Evolutionary conservation across 2,113 vertebrate genomes (phyloP), one percentile per base, ranked within the genome.

Genomic region (Ophthalmolycus amberensis): DNA sequence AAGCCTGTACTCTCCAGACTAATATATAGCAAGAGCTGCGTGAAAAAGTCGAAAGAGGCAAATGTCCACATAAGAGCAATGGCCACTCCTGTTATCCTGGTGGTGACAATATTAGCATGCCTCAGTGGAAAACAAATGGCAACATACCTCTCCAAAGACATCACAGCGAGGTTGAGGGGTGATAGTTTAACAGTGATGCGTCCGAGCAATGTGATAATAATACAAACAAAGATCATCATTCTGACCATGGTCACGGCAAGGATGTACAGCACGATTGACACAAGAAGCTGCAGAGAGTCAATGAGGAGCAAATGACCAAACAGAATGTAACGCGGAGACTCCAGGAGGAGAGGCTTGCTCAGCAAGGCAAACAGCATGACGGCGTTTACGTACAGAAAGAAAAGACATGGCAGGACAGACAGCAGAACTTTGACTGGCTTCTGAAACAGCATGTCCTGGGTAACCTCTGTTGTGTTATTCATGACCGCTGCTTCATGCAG

Each of bases 131-230:
- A 91, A 65, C 91, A 92, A 54, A 94, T 79, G n/a, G 93, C 91
- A 20, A 94, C 74, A 22, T 93, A 94, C 10, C 92, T 85, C 83
- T 94, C 91, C 48, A 94, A 50, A 48, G 89, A 92, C 93, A 94
- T 94, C 27, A 90, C 62, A 10, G 92, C 89, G 0, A 93, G 81
- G 68, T 84, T 94, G 6, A 94, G 16, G 6, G 88, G 91, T 1
- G 89, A 86, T 20, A 89, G 60, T 29, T 84, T 87, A 9, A 76
- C 9, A 34, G 77, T 44, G 48, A 73, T 1, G 22, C 5, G 1
- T 15, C 71, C 68, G 7, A 87, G 0, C 14, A 87, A 0, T 1
- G 27, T 38, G 38, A 87, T 0, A n/a, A 76, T 0, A 9, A 89
- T 2, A 29, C 93, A 94, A 8, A 85, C 9, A 5, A 70, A 87